phyloP scores from a whole-genome alignment of 2,797 vertebrate species.

The Scolopax bukidnonensis region DNA sequence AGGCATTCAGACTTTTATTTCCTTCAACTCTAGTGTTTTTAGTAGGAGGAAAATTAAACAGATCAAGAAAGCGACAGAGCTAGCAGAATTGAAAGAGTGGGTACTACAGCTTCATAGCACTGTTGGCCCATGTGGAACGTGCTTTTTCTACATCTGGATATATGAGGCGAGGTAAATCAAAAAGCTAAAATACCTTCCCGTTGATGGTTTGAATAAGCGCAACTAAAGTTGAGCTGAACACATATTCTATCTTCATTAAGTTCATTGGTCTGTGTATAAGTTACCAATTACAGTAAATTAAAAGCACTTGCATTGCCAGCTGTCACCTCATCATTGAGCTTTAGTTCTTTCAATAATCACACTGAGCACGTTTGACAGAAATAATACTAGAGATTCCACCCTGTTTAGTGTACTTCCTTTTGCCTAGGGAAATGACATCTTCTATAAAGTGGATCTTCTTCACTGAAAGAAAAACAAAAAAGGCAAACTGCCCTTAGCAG shows the following conservation, averaged over 20 bases:
- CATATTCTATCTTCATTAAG: constrained; percentile 20
- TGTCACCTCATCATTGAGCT: background rate
- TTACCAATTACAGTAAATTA: constrained; percentile 29
- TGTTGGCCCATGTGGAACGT: background rate
- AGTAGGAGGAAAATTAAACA: background rate
- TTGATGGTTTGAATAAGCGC: background rate
- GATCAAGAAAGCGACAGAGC: background rate
- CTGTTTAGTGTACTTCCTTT: background rate
- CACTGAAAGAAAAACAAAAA: background rate
- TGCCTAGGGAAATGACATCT: background rate
- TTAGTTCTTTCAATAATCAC: background rate
- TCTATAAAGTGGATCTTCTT: background rate
- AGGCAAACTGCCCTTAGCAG: background rate
- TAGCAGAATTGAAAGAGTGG: background rate
- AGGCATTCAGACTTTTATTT: background rate
- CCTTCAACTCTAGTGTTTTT: background rate
- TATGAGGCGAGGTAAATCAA: background rate
- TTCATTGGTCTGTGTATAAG: background rate
- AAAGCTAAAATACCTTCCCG: background rate
- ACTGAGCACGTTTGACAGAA: background rate
- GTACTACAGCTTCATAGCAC: background rate
- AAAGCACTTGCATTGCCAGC: constrained; percentile 21
- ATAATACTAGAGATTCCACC: background rate
- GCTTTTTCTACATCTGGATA: background rate
- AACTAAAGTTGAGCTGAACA: background rate